Evolutionary conservation across 2,113 vertebrate species (phyloP).

Genomic region (Onychorhynchus coronatus): DNA sequence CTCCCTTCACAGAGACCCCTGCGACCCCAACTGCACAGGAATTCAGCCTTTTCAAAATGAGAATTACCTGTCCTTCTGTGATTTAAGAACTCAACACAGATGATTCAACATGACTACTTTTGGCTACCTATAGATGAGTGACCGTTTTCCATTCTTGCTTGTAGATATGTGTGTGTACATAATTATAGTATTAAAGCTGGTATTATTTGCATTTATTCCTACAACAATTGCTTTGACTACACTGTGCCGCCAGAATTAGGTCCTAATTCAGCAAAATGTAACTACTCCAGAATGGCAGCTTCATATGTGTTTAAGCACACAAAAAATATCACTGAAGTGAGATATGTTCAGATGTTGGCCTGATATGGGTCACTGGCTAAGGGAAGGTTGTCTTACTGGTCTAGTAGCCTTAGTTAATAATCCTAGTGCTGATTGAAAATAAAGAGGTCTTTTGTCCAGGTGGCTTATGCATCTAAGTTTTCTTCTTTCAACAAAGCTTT

Average conservation of each 20-base stretch:
- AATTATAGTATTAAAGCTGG: background rate
- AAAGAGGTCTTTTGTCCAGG: background rate
- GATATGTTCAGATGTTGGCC: background rate
- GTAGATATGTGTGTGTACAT: background rate
- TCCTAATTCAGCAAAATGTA: background rate
- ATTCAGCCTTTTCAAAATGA: background rate
- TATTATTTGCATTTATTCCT: background rate
- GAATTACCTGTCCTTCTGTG: background rate
- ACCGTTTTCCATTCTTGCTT: background rate
- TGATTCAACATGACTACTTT: accelerated
- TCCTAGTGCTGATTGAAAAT: background rate
- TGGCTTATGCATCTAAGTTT: background rate
- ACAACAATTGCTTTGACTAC: background rate
- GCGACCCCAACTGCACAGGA: background rate
- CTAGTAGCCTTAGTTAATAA: background rate
- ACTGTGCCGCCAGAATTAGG: background rate
- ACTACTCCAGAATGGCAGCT: background rate
- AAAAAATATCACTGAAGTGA: background rate
- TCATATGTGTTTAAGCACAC: background rate
- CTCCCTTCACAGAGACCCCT: background rate
- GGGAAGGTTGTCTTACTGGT: background rate
- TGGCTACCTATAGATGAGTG: background rate
- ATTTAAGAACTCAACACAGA: background rate
- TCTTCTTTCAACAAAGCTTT: background rate
- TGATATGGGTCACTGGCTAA: background rate